phyloP scores from a whole-genome alignment of 2,113 vertebrate genomes.

The Caretta caretta region DNA sequence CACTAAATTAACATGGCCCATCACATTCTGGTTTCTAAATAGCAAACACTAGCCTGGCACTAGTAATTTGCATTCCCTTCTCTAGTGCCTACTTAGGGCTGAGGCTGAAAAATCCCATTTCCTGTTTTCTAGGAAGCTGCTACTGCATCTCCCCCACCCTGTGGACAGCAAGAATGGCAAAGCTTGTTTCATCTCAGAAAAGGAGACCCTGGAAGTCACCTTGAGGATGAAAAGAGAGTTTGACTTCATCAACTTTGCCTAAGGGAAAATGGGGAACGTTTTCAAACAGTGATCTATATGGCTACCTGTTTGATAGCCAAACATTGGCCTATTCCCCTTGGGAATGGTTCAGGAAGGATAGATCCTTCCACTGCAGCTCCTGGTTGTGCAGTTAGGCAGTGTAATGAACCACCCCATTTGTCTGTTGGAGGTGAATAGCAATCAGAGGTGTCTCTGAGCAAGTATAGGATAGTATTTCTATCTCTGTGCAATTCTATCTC shows the following conservation, averaged over 20 bases:
- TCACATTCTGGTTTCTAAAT: not conserved
- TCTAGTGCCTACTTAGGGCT: not conserved
- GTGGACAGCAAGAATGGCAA: conserved; percentile 84
- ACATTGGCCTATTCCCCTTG: not conserved
- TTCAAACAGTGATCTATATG: not conserved
- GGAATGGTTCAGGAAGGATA: not conserved
- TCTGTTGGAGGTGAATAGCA: not conserved
- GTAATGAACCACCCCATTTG: not conserved
- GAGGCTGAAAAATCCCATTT: not conserved
- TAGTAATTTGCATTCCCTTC: not conserved
- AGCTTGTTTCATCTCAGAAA: conserved; percentile 85
- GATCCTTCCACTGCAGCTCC: no score
- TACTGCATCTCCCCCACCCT: conserved; percentile 89
- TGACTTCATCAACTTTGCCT: conserved; percentile 83
- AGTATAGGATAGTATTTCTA: not conserved
- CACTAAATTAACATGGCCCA: not conserved
- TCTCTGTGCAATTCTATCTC: not conserved
- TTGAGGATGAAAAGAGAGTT: conserved; percentile 83
- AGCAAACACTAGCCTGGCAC: not conserved
- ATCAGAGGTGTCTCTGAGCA: not conserved
- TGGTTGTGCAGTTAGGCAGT: not conserved
- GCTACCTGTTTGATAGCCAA: not conserved
- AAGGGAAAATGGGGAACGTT: conserved; percentile 40
- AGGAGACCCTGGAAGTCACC: conserved; percentile 87
- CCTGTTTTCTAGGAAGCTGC: conserved; percentile 85